Conservation (phyloP, 2,797 vertebrate genomes). For the Phrynocephalus guinanensis region DNA sequence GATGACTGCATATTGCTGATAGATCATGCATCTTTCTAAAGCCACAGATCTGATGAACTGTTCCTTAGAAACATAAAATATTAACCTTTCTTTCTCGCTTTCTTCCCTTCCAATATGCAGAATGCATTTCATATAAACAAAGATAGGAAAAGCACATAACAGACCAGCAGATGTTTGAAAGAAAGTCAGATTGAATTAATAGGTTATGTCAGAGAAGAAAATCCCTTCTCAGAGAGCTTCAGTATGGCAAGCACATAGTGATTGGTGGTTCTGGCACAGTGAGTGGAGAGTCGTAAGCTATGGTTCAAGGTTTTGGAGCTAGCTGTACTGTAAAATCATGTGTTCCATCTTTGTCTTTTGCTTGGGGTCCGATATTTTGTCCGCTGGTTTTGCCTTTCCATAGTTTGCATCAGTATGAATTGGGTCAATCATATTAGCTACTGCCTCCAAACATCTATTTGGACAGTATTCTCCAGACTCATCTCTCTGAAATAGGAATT, state of each 20-base stretch:
- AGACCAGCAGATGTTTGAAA: conserved; percentile 3
- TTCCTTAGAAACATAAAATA: not conserved
- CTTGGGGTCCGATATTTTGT: too few species aligned
- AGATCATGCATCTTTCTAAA: conserved; percentile 1
- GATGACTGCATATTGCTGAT: conserved; percentile 6
- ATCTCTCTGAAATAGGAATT: too few species aligned
- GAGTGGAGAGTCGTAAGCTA: not conserved
- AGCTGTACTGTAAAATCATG: not conserved
- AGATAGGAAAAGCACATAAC: conserved; percentile 1
- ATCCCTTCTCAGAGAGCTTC: conserved; percentile 52
- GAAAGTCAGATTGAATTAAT: conserved; percentile 50
- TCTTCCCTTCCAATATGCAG: conserved; percentile 23
- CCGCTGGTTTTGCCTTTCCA: not conserved
- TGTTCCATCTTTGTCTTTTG: not conserved
- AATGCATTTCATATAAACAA: conserved; percentile 33
- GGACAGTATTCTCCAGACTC: too few species aligned
- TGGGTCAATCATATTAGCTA: not conserved
- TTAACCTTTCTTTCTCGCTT: conserved; percentile 37
- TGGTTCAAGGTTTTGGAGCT: not conserved
- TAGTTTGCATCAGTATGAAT: not conserved
- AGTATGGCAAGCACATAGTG: conserved; percentile 32
- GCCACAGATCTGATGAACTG: conserved; percentile 2
- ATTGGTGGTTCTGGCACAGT: conserved; percentile 26
- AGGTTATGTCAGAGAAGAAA: conserved; percentile 36
- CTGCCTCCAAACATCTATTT: not conserved